A percentile compares a stretch with the other conserved stretches of the same genome.
These are phyloP conservation scores for Entomobrya multifasciata DNA, from an alignment of 2,888 invertebrate species.

Conservation along the genomic window DNA sequence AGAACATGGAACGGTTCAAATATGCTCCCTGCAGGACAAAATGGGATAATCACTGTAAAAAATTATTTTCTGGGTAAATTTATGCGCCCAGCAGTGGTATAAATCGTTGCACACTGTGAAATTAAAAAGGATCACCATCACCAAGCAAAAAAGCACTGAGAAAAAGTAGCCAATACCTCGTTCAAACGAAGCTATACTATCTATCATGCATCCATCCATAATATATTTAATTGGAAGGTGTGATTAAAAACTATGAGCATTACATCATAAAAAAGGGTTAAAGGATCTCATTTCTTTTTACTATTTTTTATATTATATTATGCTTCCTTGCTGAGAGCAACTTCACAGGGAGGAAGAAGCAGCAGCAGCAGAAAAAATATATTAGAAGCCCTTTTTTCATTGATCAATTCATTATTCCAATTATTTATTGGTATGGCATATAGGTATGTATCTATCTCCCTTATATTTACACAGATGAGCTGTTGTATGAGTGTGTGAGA, in stretches of 20 bases:
- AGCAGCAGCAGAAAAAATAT: neutral
- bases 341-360: neutral
- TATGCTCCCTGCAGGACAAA: neutral
- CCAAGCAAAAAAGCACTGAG: too few species aligned
- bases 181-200: neutral
- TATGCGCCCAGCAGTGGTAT: slow-evolving; percentile 49
- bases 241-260: slow-evolving; percentile 22
- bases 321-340: slow-evolving; percentile 37
- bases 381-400: neutral
- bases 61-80: slow-evolving; percentile 22
- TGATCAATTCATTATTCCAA: slow-evolving; percentile 40
- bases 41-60: neutral
- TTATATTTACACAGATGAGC: slow-evolving; percentile 39
- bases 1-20: neutral
- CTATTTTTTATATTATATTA: slow-evolving; percentile 3
- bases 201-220: neutral
- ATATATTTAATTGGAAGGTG: slow-evolving; percentile 38
- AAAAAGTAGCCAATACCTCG: neutral
- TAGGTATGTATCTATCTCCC: neutral
- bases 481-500: neutral
- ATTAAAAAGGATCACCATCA: slow-evolving; percentile 3
- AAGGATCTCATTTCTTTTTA: neutral
- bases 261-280: neutral
- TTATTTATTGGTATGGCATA: slow-evolving; percentile 42
- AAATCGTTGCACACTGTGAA: slow-evolving; percentile 45